A percentile compares a stretch with the other conserved stretches of the same genome.
phyloP scores from a whole-genome alignment of 2,113 vertebrate genomes.

The Mustela nigripes region DNA sequence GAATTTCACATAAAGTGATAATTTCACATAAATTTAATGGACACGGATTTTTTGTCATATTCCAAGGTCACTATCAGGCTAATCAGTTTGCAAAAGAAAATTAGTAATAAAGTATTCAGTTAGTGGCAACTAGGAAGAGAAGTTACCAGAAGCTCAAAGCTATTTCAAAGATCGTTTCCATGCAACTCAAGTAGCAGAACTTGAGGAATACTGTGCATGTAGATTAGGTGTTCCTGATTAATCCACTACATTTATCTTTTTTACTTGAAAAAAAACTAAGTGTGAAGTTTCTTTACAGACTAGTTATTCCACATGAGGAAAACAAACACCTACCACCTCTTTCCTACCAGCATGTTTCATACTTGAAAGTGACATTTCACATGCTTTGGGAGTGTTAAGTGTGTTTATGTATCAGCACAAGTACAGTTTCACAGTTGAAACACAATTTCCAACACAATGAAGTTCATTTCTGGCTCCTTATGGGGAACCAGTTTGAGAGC shows the following conservation, averaged over 20 bases:
- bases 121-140: slow-evolving; percentile 17
- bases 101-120: not conserved
- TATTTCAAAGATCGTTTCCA: not conserved
- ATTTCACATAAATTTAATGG: not conserved
- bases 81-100: slow-evolving; percentile 35
- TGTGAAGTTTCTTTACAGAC: slow-evolving; percentile 50
- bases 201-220: not conserved
- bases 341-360: slow-evolving; percentile 19
- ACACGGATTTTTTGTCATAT: not conserved
- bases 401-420: not conserved
- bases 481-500: not conserved
- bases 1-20: slow-evolving; percentile 35
- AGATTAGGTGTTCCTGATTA: not conserved
- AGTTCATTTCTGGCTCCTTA: not conserved
- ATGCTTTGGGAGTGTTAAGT: not conserved
- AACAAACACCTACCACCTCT: not conserved
- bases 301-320: slow-evolving; percentile 5
- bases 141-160: slow-evolving; percentile 8
- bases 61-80: not conserved
- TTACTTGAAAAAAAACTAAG: not conserved
- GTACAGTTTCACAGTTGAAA: slow-evolving; percentile 12
- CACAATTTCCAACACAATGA: not conserved
- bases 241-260: not conserved
- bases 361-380: slow-evolving; percentile 49
- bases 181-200: not conserved